phyloP scores from a whole-genome alignment of 2,888 invertebrate species.

The Desoria tigrina region DNA sequence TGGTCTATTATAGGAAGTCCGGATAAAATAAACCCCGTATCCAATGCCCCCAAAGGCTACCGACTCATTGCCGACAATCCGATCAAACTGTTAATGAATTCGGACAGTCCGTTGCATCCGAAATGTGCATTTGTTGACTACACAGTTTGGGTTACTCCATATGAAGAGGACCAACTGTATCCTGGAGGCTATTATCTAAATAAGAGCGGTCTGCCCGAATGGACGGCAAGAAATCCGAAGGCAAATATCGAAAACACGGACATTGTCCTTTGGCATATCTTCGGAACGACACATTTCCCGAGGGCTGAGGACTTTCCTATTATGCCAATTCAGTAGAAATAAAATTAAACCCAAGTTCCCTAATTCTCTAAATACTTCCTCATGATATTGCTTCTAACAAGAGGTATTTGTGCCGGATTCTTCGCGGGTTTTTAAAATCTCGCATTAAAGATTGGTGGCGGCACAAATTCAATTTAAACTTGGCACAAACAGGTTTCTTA shows the following conservation, averaged over 20 bases:
- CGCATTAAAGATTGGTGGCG: too few relatives aligned
- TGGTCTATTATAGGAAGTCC: background rate
- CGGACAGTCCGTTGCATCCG: constrained; percentile 20
- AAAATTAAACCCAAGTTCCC: too few relatives aligned
- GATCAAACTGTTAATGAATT: background rate
- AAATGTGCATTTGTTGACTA: constrained; percentile 20
- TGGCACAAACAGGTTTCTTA: too few relatives aligned
- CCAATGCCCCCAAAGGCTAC: background rate
- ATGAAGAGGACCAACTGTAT: constrained; percentile 25
- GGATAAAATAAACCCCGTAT: background rate
- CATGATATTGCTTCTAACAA: too few relatives aligned
- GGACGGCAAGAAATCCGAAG: constrained; percentile 16
- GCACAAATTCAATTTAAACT: too few relatives aligned
- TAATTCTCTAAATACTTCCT: too few relatives aligned
- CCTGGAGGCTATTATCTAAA: constrained; percentile 23
- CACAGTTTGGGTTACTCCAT: constrained; percentile 30
- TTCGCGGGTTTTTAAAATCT: too few relatives aligned
- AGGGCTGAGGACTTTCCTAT: constrained; percentile 25
- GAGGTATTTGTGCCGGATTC: too few relatives aligned
- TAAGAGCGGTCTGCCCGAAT: constrained; percentile 28
- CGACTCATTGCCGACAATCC: background rate
- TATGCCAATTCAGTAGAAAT: constrained; percentile 24
- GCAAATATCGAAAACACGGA: constrained; percentile 16
- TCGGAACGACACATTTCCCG: constrained; percentile 22
- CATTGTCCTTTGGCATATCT: constrained; percentile 31